Evolutionary conservation across 37 sponge, comb jelly and placozoan genomes (phyloP).

Genomic region (Aphrocallistes beatrix): DNA sequence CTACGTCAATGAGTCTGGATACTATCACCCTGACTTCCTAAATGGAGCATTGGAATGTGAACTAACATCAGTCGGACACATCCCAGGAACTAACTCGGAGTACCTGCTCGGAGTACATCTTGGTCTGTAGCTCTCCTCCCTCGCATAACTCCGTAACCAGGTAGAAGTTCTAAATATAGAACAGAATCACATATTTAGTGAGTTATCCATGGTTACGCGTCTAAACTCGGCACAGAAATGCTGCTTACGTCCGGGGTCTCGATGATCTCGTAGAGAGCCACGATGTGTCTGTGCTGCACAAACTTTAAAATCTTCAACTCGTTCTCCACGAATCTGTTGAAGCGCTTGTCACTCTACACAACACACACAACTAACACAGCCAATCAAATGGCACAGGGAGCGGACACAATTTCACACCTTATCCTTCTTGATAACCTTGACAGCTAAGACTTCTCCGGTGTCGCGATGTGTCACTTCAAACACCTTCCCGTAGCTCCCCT

Average conservation of each 20-base stretch:
- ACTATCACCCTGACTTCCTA: background rate
- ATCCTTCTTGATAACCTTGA: background rate
- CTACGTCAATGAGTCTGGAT: background rate
- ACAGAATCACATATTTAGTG: background rate
- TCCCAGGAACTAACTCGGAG: background rate
- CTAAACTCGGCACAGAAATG: background rate
- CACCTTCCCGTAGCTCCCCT: background rate
- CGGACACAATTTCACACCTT: background rate
- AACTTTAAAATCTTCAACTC: slow-evolving; percentile 11
- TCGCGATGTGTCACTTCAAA: background rate
- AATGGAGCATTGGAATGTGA: background rate
- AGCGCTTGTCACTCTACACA: background rate
- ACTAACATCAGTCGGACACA: background rate
- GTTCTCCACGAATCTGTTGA: slow-evolving; percentile 8
- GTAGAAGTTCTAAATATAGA: background rate
- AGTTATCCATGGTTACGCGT: too few species aligned
- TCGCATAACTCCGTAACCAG: background rate
- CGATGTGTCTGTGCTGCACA: background rate
- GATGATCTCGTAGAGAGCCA: background rate
- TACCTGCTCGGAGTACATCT: background rate
- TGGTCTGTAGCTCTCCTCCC: background rate
- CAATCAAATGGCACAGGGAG: background rate
- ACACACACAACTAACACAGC: background rate
- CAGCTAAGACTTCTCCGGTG: background rate
- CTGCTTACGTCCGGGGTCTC: slow-evolving; percentile 5